Evolutionary conservation across 2,888 invertebrate species (phyloP).

Genomic region (Philhelius pedissequus): DNA sequence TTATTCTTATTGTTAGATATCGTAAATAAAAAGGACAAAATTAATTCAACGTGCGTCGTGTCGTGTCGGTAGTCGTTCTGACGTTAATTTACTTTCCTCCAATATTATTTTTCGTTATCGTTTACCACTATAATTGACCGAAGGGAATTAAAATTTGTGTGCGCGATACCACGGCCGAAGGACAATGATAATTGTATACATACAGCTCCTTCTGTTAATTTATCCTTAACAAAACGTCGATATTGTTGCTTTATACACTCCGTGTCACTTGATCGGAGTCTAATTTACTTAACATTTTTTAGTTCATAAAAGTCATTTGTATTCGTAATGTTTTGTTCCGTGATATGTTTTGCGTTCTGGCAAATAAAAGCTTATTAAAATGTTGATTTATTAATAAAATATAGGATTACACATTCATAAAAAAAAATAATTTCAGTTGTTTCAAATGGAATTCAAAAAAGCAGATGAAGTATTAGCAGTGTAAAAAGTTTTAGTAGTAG

Average conservation of each 20-base stretch:
- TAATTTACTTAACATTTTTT: too few relatives aligned
- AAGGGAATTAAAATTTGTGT: constrained; percentile 53
- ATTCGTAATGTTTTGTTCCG: too few relatives aligned
- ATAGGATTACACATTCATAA: too few relatives aligned
- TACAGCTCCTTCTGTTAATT: constrained; percentile 15
- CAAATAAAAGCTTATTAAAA: too few relatives aligned
- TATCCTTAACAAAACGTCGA: constrained; percentile 46
- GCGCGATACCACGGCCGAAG: constrained; percentile 8
- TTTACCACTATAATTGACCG: not conserved
- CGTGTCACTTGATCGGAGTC: not conserved
- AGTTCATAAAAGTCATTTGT: too few relatives aligned
- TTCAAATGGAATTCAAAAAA: too few relatives aligned
- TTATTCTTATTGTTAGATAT: constrained; percentile 50
- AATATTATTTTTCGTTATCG: constrained; percentile 1
- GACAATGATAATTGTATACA: constrained; percentile 20
- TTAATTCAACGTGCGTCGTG: not conserved
- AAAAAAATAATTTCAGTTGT: too few relatives aligned
- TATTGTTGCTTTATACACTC: constrained; percentile 14
- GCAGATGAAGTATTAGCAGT: too few relatives aligned
- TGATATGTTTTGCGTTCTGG: too few relatives aligned
- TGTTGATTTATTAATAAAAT: too few relatives aligned
- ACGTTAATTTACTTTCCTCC: constrained; percentile 17
- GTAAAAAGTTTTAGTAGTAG: too few relatives aligned
- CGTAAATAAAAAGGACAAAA: constrained; percentile 18
- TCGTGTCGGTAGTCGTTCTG: not conserved